These are phyloP conservation scores for Caloenas nicobarica DNA, from an alignment of 2,113 vertebrate species.

Conservation along the genomic window DNA sequence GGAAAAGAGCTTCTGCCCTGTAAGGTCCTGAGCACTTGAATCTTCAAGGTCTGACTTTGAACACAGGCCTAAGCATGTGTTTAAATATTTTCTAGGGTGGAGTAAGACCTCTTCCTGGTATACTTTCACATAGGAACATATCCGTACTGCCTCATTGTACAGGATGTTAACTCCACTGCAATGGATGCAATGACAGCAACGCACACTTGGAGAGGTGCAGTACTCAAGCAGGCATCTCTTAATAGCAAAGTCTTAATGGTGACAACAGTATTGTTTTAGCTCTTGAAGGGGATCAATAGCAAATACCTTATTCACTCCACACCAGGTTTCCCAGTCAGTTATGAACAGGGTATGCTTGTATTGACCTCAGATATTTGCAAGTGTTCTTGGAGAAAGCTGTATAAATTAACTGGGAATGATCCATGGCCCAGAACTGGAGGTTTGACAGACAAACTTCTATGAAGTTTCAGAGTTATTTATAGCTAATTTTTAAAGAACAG, in stretches of 20 bases:
- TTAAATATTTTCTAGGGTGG: neutral
- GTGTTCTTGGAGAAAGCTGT: neutral
- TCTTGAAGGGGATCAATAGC: neutral
- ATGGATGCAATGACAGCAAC: neutral
- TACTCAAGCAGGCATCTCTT: neutral
- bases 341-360: neutral
- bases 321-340: neutral
- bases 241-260: neutral
- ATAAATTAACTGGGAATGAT: neutral
- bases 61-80: neutral
- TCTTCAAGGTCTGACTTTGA: neutral
- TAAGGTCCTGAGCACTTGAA: neutral
- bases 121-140: neutral
- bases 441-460: neutral
- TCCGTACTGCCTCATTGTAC: rapidly evolving
- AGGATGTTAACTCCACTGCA: neutral
- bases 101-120: neutral
- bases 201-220: neutral
- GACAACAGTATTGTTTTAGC: neutral
- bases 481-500: neutral
- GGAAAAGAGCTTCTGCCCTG: neutral
- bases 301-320: neutral
- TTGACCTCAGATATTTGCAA: neutral
- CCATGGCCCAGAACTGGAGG: neutral
- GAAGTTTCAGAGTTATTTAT: neutral